phyloP scores from a whole-genome alignment of 2,888 invertebrate species.

The Phortica magna region DNA sequence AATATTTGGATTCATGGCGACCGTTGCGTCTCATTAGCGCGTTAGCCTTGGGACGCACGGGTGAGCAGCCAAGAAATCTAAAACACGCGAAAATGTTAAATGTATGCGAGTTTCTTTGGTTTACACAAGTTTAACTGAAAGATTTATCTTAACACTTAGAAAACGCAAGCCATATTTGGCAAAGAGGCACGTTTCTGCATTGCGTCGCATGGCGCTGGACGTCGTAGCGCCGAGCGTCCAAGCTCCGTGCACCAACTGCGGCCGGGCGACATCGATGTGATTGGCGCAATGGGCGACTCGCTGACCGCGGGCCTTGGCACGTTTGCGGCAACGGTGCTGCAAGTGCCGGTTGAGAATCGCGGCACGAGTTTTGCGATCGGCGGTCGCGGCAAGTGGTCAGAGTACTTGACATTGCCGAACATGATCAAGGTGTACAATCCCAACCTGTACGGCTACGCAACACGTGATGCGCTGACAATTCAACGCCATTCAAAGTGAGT shows the following conservation, averaged over 20 bases:
- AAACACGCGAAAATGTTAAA: not conserved
- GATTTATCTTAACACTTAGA: constrained; percentile 49
- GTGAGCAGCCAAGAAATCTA: constrained; percentile 54
- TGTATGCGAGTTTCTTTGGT: constrained; percentile 9
- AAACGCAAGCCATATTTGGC: constrained; percentile 56
- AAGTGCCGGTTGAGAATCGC: constrained; percentile 77
- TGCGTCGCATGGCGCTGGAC: constrained; percentile 61
- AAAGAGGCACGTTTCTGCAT: constrained; percentile 61
- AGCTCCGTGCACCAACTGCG: constrained; percentile 79
- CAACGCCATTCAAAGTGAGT: constrained; percentile 54
- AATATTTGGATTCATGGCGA: constrained; percentile 46
- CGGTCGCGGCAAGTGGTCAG: constrained; percentile 79
- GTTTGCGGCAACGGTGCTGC: constrained; percentile 55
- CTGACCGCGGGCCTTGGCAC: constrained; percentile 80
- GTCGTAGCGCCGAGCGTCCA: constrained; percentile 76
- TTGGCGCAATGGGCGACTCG: constrained; percentile 82
- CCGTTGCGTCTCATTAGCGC: constrained; percentile 52
- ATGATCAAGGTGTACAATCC: constrained; percentile 83
- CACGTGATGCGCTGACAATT: constrained; percentile 78
- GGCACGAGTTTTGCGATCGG: constrained; percentile 79
- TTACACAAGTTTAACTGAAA: not conserved
- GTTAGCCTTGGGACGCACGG: constrained; percentile 56
- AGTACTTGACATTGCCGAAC: constrained; percentile 80
- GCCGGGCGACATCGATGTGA: constrained; percentile 82
- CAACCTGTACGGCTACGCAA: constrained; percentile 81